Conservation (phyloP, 2,797 vertebrate species). For the Toxotes lorentzi region DNA sequence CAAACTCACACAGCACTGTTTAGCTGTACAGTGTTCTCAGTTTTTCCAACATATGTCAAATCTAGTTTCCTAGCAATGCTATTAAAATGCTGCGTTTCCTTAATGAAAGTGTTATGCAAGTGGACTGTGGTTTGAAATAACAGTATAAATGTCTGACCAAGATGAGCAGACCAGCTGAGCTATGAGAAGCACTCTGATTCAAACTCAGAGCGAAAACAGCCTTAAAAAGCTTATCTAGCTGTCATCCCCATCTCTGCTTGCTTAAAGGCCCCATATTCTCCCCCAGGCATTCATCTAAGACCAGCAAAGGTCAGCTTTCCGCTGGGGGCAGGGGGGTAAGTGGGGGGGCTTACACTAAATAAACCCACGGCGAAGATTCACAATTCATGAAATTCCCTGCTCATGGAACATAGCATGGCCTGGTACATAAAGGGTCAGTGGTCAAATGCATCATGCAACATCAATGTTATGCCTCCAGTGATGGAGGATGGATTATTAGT, state of each 20-base stretch:
- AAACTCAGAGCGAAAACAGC: not conserved
- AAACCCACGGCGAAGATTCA: conserved; percentile 28
- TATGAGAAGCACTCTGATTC: not conserved
- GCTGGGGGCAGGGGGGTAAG: too few species aligned
- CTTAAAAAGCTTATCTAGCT: not conserved
- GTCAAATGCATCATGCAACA: conserved; percentile 29
- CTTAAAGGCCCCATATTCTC: not conserved
- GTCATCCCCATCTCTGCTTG: conserved; percentile 2
- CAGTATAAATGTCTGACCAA: not conserved
- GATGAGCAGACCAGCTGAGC: not conserved
- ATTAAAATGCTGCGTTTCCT: not conserved
- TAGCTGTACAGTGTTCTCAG: not conserved
- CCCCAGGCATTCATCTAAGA: conserved; percentile 25
- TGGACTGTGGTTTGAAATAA: not conserved
- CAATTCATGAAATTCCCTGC: conserved; percentile 38
- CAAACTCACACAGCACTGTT: not conserved
- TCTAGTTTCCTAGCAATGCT: not conserved
- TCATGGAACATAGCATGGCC: conserved; percentile 2
- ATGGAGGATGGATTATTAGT: conserved; percentile 42
- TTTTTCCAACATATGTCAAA: not conserved
- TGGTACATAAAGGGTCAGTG: conserved; percentile 16
- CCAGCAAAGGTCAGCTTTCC: conserved; percentile 35
- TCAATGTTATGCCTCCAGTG: conserved; percentile 34
- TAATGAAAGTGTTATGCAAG: not conserved
- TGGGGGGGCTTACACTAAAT: conserved; percentile 15